Conservation (phyloP, 2,888 invertebrate species). For the Heliconius hortense region DNA sequence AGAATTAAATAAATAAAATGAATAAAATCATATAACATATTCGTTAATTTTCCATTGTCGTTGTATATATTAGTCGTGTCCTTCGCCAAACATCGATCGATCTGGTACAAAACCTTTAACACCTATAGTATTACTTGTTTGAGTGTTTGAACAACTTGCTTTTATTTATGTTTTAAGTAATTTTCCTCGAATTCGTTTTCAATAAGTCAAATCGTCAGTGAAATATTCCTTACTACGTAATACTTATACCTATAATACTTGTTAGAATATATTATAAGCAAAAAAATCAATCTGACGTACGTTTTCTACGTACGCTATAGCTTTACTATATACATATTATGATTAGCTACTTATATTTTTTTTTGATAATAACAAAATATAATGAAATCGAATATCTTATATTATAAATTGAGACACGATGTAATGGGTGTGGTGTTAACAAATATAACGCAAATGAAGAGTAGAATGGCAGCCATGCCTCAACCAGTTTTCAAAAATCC, state of each 20-base stretch:
- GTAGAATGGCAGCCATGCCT: conserved; percentile 22
- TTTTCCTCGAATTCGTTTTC: conserved; percentile 24
- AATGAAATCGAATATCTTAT: background rate
- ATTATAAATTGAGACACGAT: conserved; percentile 12
- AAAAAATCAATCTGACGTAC: conserved; percentile 1
- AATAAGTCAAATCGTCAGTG: conserved; percentile 12
- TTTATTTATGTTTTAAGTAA: conserved; percentile 24
- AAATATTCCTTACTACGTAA: background rate
- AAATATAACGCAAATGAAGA: conserved; percentile 11
- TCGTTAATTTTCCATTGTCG: conserved; percentile 33
- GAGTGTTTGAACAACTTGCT: conserved; percentile 11
- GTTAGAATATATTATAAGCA: conserved; percentile 20
- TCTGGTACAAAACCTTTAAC: conserved; percentile 25
- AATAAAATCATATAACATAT: conserved; percentile 8
- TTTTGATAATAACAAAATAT: background rate
- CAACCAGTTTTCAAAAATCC: conserved; percentile 33
- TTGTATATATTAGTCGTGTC: conserved; percentile 19
- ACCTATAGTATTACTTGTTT: conserved; percentile 20
- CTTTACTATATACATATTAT: background rate
- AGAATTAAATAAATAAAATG: conserved; percentile 32
- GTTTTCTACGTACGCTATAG: background rate
- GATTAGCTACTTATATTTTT: background rate
- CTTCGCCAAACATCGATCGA: conserved; percentile 22
- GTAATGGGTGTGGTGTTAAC: conserved; percentile 31
- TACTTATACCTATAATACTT: background rate